phyloP scores from a whole-genome alignment of 2,888 invertebrate genomes.

The Ischnura elegans region DNA sequence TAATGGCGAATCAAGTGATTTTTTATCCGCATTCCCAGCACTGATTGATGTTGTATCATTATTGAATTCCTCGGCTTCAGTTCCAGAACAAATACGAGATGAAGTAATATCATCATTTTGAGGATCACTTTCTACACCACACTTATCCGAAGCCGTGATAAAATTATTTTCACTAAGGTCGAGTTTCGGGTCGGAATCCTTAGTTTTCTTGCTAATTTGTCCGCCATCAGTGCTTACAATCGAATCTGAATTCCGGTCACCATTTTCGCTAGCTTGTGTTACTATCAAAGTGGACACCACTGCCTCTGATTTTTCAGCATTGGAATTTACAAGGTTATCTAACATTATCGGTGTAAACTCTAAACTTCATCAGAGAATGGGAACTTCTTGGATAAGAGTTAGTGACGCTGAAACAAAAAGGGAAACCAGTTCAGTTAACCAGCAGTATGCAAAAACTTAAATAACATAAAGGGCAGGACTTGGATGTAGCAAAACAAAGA shows the following conservation, averaged over 20 bases:
- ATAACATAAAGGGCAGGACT: neutral
- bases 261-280: neutral
- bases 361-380: neutral
- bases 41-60: neutral
- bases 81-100: neutral
- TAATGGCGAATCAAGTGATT: neutral
- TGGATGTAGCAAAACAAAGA: too few relatives aligned
- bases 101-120: neutral
- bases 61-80: neutral
- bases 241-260: neutral
- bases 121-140: neutral
- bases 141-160: neutral
- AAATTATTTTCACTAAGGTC: neutral
- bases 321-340: neutral
- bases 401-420: conserved; percentile 22
- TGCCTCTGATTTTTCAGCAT: neutral
- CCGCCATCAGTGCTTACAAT: neutral
- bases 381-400: neutral
- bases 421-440: neutral
- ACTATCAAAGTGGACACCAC: neutral
- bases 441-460: neutral
- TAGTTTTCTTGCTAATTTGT: neutral
- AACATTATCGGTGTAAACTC: neutral
- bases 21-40: neutral
- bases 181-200: neutral